These are phyloP conservation scores for Amphipoea oculea DNA, from an alignment of 2,888 invertebrate genomes.

Conservation along the genomic window DNA sequence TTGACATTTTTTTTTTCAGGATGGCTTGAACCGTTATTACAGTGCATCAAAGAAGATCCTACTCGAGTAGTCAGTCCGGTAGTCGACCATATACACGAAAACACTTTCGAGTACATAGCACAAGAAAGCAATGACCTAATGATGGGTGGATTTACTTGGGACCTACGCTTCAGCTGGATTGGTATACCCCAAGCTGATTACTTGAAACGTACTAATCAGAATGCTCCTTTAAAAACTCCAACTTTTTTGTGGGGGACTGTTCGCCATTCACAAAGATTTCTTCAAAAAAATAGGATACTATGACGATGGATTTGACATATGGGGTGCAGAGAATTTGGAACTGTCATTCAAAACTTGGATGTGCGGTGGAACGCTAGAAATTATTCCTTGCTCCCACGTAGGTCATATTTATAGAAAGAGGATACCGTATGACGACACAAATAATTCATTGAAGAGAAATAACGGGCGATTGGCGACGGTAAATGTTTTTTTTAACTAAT, in stretches of 20 bases:
- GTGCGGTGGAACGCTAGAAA: conserved; percentile 99
- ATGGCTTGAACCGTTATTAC: conserved; percentile 97
- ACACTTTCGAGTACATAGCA: conserved; percentile 96
- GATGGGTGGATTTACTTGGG: conserved; percentile 97
- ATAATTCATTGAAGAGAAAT: conserved; percentile 96
- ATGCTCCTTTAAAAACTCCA: conserved; percentile 97
- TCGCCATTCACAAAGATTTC: conserved; percentile 97
- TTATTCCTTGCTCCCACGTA: conserved; percentile 99
- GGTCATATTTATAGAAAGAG: conserved; percentile 99
- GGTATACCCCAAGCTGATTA: conserved; percentile 95
- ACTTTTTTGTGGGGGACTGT: conserved; percentile 99
- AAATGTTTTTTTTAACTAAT: conserved; percentile 10
- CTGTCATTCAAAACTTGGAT: conserved; percentile 99
- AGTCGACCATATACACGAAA: conserved; percentile 97
- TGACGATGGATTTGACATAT: conserved; percentile 99
- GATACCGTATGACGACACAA: conserved; percentile 97
- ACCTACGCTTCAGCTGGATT: conserved; percentile 98
- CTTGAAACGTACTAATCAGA: conserved; percentile 93
- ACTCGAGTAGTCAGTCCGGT: conserved; percentile 97
- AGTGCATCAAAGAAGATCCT: conserved; percentile 93
- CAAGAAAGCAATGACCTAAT: conserved; percentile 94
- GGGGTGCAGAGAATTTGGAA: conserved; percentile 99
- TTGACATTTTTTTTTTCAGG: conserved; percentile 87
- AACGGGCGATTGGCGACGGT: conserved; percentile 97
- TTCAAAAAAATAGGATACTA: conserved; percentile 98